These are phyloP conservation scores for Sylvia borin DNA, from an alignment of 2,797 vertebrate genomes.

Conservation along the genomic window DNA sequence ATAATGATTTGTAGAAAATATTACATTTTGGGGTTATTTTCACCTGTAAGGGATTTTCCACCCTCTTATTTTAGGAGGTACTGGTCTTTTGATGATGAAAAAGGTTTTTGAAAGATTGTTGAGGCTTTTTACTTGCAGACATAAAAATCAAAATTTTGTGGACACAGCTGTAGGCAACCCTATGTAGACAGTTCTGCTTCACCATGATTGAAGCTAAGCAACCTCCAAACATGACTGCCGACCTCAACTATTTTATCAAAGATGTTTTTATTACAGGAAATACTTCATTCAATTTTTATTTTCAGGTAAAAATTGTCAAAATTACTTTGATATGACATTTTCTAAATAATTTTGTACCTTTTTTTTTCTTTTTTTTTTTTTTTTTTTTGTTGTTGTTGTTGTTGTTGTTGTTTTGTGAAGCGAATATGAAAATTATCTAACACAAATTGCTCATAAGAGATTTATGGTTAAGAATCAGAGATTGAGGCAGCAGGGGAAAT, in stretches of 20 bases:
- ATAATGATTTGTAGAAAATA: not conserved
- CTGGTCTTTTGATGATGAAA: not conserved
- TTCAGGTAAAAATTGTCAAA: not conserved
- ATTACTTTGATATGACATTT: not conserved
- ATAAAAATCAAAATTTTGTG: not conserved
- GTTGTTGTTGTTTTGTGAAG: no score
- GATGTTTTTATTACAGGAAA: not conserved
- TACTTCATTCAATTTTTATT: not conserved
- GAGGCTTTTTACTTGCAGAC: not conserved
- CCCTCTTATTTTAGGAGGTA: not conserved
- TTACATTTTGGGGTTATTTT: no score
- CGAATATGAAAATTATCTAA: not conserved
- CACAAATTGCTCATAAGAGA: not conserved
- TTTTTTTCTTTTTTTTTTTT: no score
- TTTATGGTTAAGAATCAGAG: not conserved
- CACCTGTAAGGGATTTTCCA: not conserved
- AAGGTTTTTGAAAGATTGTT: not conserved
- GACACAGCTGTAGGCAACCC: not conserved
- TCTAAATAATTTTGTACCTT: not conserved
- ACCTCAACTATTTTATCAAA: not conserved
- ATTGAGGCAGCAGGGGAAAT: fast-evolving
- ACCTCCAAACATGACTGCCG: not conserved
- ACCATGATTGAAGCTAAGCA: not conserved
- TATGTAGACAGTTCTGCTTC: not conserved
- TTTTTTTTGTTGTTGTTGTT: no score